phyloP scores from a whole-genome alignment of 2,797 vertebrate genomes.

The Heliangelus exortis region DNA sequence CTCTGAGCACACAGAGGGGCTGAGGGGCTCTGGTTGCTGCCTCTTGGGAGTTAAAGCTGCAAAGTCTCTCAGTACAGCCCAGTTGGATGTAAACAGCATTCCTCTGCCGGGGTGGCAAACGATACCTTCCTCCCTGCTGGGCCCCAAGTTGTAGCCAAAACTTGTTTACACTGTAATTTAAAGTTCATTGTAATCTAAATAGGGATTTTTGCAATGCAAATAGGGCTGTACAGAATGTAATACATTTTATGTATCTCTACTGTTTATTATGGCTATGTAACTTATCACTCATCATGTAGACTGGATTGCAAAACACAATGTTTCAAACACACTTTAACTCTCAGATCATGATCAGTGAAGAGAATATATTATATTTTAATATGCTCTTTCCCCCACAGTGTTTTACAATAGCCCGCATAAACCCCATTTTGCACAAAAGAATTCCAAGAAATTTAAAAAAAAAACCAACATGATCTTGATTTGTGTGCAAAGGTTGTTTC shows the following conservation, averaged over 20 bases:
- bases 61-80: background rate
- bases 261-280: constrained; percentile 41
- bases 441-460: constrained; percentile 15
- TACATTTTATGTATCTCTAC: constrained; percentile 45
- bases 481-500: background rate
- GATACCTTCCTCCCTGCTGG: constrained; percentile 55
- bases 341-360: constrained; percentile 53
- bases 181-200: constrained; percentile 59
- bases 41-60: constrained; percentile 31
- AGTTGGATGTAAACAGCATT: constrained; percentile 55
- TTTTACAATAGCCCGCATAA: constrained; percentile 15
- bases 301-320: constrained; percentile 50
- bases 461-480: background rate
- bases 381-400: background rate
- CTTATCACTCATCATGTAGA: constrained; percentile 57
- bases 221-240: constrained; percentile 32
- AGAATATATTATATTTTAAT: constrained; percentile 39
- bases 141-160: constrained; percentile 45
- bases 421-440: background rate
- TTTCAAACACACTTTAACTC: constrained; percentile 46
- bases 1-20: background rate
- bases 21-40: background rate
- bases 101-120: constrained; percentile 32
- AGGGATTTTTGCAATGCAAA: constrained; percentile 67
- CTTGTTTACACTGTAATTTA: constrained; percentile 67